Conservation (phyloP, 2,888 invertebrate genomes). For the Melitaea athalia region DNA sequence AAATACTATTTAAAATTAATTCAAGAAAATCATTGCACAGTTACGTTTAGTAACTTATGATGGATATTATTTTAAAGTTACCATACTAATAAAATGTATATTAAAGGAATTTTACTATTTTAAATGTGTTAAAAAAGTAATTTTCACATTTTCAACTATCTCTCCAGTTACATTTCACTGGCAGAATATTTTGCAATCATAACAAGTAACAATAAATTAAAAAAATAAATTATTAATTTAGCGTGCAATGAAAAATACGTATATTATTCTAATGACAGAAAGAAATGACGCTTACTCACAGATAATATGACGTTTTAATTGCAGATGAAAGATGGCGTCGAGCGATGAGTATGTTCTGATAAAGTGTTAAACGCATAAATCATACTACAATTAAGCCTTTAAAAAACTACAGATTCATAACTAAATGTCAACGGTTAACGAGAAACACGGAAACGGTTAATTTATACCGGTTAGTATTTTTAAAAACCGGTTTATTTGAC, state of each 20-base stretch:
- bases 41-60: neutral
- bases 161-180: neutral
- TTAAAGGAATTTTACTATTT: too few relatives aligned
- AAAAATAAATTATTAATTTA: neutral
- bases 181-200: neutral
- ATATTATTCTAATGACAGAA: neutral
- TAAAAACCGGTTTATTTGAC: neutral
- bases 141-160: too few relatives aligned
- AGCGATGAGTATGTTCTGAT: slow-evolving; percentile 50
- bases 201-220: neutral
- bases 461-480: slow-evolving; percentile 9
- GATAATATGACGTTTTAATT: slow-evolving; percentile 49
- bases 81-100: too few relatives aligned
- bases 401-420: slow-evolving; percentile 40
- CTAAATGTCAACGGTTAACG: slow-evolving; percentile 22
- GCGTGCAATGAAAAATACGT: neutral
- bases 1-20: slow-evolving; percentile 5
- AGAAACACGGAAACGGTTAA: slow-evolving; percentile 12
- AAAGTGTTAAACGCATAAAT: slow-evolving; percentile 53
- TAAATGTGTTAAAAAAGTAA: too few relatives aligned
- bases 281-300: slow-evolving; percentile 11
- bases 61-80: neutral
- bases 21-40: neutral
- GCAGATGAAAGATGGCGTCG: slow-evolving; percentile 48
- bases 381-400: slow-evolving; percentile 50